These are phyloP conservation scores for Lochmaea capreae DNA, from an alignment of 2,888 invertebrate genomes.

Conservation along the genomic window DNA sequence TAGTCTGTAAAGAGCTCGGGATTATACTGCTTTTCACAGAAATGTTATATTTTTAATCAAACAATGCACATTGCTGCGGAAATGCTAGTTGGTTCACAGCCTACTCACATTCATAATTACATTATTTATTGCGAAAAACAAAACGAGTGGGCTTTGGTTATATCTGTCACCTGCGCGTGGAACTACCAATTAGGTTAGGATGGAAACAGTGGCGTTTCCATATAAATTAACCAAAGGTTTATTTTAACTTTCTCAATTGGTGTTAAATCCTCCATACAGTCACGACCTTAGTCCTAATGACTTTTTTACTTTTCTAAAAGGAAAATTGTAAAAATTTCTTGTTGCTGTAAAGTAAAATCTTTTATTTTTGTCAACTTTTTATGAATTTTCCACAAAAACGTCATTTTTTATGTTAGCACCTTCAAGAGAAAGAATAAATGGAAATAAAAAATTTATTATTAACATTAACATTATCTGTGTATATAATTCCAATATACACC, in stretches of 20 bases:
- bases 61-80: constrained; percentile 7
- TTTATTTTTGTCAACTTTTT: too few species aligned
- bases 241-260: background rate
- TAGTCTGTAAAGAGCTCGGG: background rate
- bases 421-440: too few species aligned
- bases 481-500: background rate
- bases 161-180: constrained; percentile 14
- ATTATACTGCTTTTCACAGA: background rate
- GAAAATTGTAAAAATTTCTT: too few species aligned
- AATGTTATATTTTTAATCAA: background rate
- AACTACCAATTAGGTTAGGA: background rate
- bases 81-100: constrained; percentile 3
- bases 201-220: background rate
- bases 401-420: too few species aligned
- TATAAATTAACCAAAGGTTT: background rate
- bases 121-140: constrained; percentile 15
- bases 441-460: too few species aligned
- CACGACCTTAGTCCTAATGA: too few species aligned
- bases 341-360: too few species aligned
- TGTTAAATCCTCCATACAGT: too few species aligned
- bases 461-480: background rate
- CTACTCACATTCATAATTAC: constrained; percentile 3
- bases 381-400: too few species aligned
- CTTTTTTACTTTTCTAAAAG: too few species aligned
- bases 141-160: constrained; percentile 8